Base-by-base conservation (phyloP, 2,113 vertebrate species). In the Psammodynastes pulverulentus region DNA sequence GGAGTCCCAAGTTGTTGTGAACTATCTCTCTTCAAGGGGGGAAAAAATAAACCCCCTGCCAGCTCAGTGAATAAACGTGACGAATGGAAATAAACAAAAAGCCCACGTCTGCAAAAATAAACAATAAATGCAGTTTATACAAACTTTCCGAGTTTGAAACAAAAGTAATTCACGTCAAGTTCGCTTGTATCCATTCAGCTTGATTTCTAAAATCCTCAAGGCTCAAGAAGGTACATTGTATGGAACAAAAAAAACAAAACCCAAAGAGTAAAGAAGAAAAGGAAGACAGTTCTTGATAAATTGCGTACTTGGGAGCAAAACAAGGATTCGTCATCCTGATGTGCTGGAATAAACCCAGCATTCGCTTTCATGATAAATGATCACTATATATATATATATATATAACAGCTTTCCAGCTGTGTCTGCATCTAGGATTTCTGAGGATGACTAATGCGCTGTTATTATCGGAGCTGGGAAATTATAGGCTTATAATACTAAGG, bases 91-190 rank as follows among this genome's bases (percentile, higher is more conserved):
- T 92, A 21, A 26, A 79, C 67, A 39, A 79, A 79, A n/a, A 87
- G 53, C 87, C 67, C 67, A 87, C 54, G 24, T 26, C 91, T 93
- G 34, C 49, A 91, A 93, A 62, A 87, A 12, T 24, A 88, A 87
- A 94, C 21, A 9, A 8, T 85, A 53, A 24, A 24, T 19, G 15
- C 84, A 3, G 54, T 89, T 89, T 24, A 1, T n/a, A n/a, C 49
- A 84, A 51, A 58, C 58, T 94, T 89, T 94, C 93, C 29, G 84
- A 29, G 92, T 56, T 43, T 91, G 88, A 72, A 94, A 39, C 2
- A 54, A 49, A 88, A 88, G 26, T 0, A 0, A 17, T 88, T 17
- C 2, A 92, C 45, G 49, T 3, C 26, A 49, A 51, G 89, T 17
- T 62, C 6, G 10, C 45, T 34, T 23, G 24, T 39, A 15, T 84